A percentile compares a stretch with the other conserved stretches of the same genome.
These are phyloP conservation scores for Arothron firmamentum DNA, from an alignment of 2,113 vertebrate species.

Conservation along the genomic window DNA sequence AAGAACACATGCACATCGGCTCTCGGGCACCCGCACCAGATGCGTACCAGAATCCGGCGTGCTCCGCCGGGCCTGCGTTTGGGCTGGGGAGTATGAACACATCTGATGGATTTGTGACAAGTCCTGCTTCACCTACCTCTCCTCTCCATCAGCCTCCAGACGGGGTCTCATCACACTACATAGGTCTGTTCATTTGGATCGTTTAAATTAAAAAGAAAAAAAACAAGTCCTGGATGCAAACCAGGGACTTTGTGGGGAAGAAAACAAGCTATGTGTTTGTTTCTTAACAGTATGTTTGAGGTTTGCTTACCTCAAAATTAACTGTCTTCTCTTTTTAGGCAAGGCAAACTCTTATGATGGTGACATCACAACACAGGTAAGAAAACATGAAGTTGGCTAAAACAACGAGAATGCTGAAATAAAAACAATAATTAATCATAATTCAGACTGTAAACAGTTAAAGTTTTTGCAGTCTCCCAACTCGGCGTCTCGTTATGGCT, in stretches of 20 bases:
- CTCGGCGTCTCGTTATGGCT: slow-evolving; percentile 72
- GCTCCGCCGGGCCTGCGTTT: slow-evolving; percentile 8
- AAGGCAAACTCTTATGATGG: slow-evolving; percentile 24
- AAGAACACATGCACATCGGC: slow-evolving; percentile 1
- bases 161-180: slow-evolving; percentile 25
- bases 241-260: too few relatives aligned
- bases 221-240: too few relatives aligned
- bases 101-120: background rate
- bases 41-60: slow-evolving; percentile 17
- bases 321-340: slow-evolving; percentile 35
- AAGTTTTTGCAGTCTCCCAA: slow-evolving; percentile 36
- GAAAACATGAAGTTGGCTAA: background rate
- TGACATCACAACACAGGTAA: slow-evolving; percentile 41
- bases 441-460: background rate
- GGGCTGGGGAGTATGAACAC: background rate
- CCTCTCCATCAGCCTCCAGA: slow-evolving; percentile 41
- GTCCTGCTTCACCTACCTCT: background rate
- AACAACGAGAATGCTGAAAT: background rate
- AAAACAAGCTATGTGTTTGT: too few relatives aligned
- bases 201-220: too few relatives aligned
- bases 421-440: too few relatives aligned
- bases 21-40: slow-evolving; percentile 11
- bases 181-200: slow-evolving; percentile 24
- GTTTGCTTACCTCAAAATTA: too few relatives aligned
- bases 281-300: too few relatives aligned